Base-by-base conservation (phyloP, 1,140 invertebrate genomes). In the Zaprionus capensis region DNA sequence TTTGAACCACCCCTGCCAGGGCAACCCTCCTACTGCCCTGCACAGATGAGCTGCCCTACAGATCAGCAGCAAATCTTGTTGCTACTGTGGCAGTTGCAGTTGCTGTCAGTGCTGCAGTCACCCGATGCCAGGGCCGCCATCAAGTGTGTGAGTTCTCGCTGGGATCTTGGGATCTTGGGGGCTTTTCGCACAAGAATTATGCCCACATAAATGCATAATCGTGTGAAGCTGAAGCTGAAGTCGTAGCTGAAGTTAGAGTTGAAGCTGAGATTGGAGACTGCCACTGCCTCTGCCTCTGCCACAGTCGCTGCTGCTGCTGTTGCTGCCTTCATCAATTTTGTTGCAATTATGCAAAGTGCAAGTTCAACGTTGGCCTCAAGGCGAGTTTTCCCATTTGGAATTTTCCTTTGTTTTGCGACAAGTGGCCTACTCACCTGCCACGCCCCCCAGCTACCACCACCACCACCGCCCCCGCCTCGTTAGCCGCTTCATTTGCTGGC, bases 271-370 rank as follows among this genome's bases (percentile, higher is more conserved):
- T 49, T 49, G 20, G 46, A 49, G 46, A 20, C 20, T 4, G 46
- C 41, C 20, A 38, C 22, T 5, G 38, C 31, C 53, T 14, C 26
- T 28, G 38, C 9, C 38, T 1, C 22, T 38, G 51, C 12, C 49
- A 2, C 51, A 28, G 53, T 31, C 5, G 53, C 20, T 24, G 53
- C 11, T 26, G 26, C 26, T 9, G 7, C 4, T 49, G 7, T 12
- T 24, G 31, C 46, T 28, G 20, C n/a, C 14, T 61, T 28, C 22
- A 24, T 11, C 9, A 38, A 9, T 55, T 41, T 55, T 44, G 20
- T 38, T 80, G 80, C 83, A 88, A 87, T 87, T 87, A 88, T 90
- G 84, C 84, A 90, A 88, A 87, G 84, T 87, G 85, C 84, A 87
- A 87, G 84, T 87, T 87, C 84, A 87, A 81, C 81, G 84, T 61